Percentiles rank a stretch among this genome's conserved stretches.
These are phyloP conservation scores for Stomorhina lunata DNA, from an alignment of 2,888 invertebrate species.

Conservation along the genomic window DNA sequence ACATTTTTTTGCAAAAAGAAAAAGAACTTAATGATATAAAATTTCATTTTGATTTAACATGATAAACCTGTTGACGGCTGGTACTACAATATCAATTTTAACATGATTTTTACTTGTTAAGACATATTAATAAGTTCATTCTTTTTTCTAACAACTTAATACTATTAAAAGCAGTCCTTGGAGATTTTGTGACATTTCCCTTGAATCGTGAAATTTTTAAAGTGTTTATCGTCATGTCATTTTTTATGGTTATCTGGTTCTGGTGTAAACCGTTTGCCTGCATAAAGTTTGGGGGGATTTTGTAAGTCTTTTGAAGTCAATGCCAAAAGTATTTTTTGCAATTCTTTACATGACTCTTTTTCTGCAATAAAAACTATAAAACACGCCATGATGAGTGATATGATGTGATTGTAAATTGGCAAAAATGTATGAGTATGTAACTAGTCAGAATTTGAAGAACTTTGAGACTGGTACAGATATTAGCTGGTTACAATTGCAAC, in stretches of 20 bases:
- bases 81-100: no score
- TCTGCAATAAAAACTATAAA: conserved; percentile 44
- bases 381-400: conserved; percentile 50
- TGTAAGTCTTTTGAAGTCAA: conserved; percentile 48
- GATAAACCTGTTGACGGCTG: no score
- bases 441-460: conserved; percentile 32
- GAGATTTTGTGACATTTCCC: no score
- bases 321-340: conserved; percentile 44
- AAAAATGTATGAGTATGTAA: background rate
- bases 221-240: background rate
- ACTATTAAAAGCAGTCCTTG: no score
- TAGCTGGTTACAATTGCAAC: background rate
- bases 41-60: background rate
- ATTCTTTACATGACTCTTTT: background rate
- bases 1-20: no score
- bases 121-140: no score
- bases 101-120: no score
- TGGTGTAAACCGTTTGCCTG: background rate
- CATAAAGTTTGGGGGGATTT: conserved; percentile 3
- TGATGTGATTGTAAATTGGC: conserved; percentile 39
- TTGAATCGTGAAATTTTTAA: no score
- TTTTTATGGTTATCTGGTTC: no score
- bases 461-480: conserved; percentile 39
- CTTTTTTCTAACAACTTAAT: no score
- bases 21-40: no score